Conservation (phyloP, 2,797 vertebrate genomes). For the Muraenolepis orangiensis region DNA sequence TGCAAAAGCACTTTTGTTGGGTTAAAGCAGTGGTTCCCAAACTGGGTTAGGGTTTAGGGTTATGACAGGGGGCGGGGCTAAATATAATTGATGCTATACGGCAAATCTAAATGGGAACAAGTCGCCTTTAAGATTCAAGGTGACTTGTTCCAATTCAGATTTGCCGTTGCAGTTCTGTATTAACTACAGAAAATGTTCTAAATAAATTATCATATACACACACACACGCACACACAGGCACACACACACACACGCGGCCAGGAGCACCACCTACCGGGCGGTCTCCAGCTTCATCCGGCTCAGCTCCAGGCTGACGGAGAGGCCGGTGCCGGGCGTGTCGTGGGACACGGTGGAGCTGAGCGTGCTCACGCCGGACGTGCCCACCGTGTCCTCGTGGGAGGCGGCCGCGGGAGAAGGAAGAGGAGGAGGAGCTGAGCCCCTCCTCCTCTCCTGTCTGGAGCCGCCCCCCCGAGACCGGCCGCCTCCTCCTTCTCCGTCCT, state of each 20-base stretch:
- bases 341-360: constrained; percentile 95
- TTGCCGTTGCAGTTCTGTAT: no score
- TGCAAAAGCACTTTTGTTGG: no score
- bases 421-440: background rate
- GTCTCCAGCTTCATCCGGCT: constrained; percentile 94
- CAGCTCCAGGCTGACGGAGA: constrained; percentile 87
- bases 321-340: constrained; percentile 84
- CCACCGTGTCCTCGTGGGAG: constrained; percentile 85
- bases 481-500: constrained; percentile 93
- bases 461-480: constrained; percentile 82
- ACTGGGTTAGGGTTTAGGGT: no score
- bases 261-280: constrained; percentile 70
- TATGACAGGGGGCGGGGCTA: no score
- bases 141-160: no score
- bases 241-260: background rate
- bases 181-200: no score
- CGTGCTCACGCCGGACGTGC: constrained; percentile 96
- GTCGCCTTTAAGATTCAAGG: no score
- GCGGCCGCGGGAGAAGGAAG: constrained; percentile 60
- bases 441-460: constrained; percentile 62
- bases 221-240: no score
- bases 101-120: no score
- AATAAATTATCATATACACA: no score
- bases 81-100: no score
- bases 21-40: no score